Conservation (phyloP, 1,140 invertebrate species). For the Microplitis mediator region DNA sequence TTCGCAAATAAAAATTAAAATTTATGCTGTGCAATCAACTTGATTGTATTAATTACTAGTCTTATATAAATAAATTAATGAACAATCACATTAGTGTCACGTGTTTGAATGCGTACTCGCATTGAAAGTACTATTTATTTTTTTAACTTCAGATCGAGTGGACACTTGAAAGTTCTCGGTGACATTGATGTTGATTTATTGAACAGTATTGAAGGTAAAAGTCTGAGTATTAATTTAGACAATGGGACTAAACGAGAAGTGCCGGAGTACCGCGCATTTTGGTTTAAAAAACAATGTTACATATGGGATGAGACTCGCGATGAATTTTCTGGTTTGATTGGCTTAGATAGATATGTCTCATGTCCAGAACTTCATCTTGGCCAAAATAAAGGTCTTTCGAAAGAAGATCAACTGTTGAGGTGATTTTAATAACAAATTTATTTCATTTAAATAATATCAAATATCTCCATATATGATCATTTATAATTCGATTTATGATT, state of each 20-base stretch:
- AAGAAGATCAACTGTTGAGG: slow-evolving; percentile 62
- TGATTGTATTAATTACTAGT: background rate
- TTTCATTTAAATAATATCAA: too few species aligned
- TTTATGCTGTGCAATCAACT: background rate
- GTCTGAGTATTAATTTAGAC: slow-evolving; percentile 52
- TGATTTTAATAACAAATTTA: slow-evolving; percentile 26
- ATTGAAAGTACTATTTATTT: background rate
- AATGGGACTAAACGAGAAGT: slow-evolving; percentile 56
- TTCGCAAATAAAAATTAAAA: background rate
- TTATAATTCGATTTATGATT: too few species aligned
- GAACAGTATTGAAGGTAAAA: slow-evolving; percentile 43
- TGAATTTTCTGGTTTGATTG: slow-evolving; percentile 69
- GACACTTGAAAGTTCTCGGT: slow-evolving; percentile 24
- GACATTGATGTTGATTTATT: slow-evolving; percentile 38
- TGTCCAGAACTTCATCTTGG: slow-evolving; percentile 67
- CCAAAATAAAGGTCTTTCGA: slow-evolving; percentile 63
- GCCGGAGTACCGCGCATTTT: slow-evolving; percentile 62
- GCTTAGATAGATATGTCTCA: slow-evolving; percentile 68
- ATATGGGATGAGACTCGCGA: slow-evolving; percentile 69
- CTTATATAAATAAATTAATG: too few species aligned
- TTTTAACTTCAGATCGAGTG: slow-evolving; percentile 17
- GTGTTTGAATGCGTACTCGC: background rate
- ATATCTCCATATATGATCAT: too few species aligned
- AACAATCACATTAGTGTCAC: too few species aligned
- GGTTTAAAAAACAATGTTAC: slow-evolving; percentile 73